Evolutionary conservation across 2,113 vertebrate species (phyloP).

Genomic region (Ptilorrhoa leucosticta): DNA sequence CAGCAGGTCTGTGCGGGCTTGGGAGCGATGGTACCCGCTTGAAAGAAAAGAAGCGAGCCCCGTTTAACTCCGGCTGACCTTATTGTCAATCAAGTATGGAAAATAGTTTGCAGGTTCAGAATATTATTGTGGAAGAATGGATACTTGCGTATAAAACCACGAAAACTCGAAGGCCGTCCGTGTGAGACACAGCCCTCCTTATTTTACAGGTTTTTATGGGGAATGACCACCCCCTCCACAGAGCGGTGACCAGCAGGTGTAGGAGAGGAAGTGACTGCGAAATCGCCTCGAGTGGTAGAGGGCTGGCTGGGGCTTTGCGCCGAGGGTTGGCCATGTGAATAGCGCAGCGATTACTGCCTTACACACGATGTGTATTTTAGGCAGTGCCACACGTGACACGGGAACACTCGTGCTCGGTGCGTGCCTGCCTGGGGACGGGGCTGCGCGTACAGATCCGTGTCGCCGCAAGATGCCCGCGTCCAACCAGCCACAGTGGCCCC

Average conservation of each 20-base stretch:
- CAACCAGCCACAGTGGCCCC: not conserved
- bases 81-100: not conserved
- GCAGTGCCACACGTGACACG: not conserved
- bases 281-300: not conserved
- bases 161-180: not conserved
- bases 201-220: not conserved
- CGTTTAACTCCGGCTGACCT: not conserved
- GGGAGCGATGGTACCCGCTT: not conserved
- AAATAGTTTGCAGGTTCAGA: not conserved
- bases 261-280: not conserved
- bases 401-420: not conserved
- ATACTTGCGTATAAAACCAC: not conserved
- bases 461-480: not conserved
- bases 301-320: not conserved
- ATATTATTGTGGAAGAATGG: too few relatives aligned
- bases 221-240: not conserved
- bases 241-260: constrained; percentile 1
- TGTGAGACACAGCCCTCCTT: not conserved
- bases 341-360: not conserved
- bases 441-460: not conserved
- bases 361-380: not conserved
- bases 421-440: not conserved
- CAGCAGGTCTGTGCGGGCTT: not conserved
- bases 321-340: not conserved
- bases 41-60: not conserved